Base-by-base conservation (phyloP, 2,888 invertebrate genomes). In the Drosophila niveifrons region DNA sequence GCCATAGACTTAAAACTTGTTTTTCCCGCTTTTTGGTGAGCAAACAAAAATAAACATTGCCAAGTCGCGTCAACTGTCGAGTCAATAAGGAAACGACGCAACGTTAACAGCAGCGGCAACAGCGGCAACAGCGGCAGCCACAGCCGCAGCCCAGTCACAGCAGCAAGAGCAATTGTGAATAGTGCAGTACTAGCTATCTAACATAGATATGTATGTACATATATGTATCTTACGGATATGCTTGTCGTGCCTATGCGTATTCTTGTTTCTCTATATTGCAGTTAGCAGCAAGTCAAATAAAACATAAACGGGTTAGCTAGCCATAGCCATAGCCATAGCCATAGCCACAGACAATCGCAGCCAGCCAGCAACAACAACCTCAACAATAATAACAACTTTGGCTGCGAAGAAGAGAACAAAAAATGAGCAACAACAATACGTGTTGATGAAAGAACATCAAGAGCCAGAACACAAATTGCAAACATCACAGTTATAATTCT, bases 271-370 rank as follows among this genome's bases (percentile, higher is more conserved):
- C 53, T 46, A 67, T 59, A 72, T 80, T 47, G 72, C 65, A 82
- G 69, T 72, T 78, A 77, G 71, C 84, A 83, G 11, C 36, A 36
- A 81, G 75, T 74, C 83, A 75, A 78, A 69, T 80, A 83, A 83
- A 83, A 71, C 70, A 69, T 78, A 82, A 87, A 87, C 84, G 85
- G 80, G 88, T 84, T 85, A 82, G 77, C 66, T 81, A 82, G 65
- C 72, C 51, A 7, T 66, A 55, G 53, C 47, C 57, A 23, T 81
- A 82, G 65, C 72, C 51, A 7, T 66, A 55, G 53, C 47, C 57
- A 23, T 62, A 63, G 59, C 56, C 61, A 36, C 43, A 52, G 63
- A 57, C 61, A 55, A 34, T 23, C 23, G 23, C 23, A 23, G 23
- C 23, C 64, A 63, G 59, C 56, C 63, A 36, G 46, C 55, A 65